Evolutionary conservation across 2,113 vertebrate species (phyloP).

Genomic region (Anarhynchus alexandrinus): DNA sequence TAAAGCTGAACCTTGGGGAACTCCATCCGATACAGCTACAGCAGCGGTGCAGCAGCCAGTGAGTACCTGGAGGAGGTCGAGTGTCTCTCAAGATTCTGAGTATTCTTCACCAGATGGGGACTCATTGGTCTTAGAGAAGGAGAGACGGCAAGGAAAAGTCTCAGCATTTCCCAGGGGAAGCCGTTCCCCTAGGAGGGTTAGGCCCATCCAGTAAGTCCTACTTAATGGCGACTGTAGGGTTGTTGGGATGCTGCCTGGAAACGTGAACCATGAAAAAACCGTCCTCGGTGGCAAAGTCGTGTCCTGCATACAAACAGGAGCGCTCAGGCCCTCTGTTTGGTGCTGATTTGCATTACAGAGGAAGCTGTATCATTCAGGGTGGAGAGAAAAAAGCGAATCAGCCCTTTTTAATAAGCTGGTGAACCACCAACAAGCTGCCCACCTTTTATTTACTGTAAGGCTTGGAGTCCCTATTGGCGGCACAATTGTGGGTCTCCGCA

Average conservation of each 20-base stretch:
- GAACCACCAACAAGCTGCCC: not conserved
- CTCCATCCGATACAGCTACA: not conserved
- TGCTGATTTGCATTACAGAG: slow-evolving; percentile 17
- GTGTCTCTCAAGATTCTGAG: not conserved
- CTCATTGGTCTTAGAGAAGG: accelerated
- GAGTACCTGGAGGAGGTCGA: not conserved
- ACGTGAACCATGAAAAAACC: not conserved
- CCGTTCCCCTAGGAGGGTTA: not conserved
- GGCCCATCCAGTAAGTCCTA: accelerated
- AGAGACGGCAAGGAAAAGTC: not conserved
- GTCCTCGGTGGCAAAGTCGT: not conserved
- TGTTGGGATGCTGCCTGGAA: not conserved
- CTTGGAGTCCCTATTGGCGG: not conserved
- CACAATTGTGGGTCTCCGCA: not conserved
- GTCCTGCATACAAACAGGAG: not conserved
- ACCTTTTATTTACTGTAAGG: slow-evolving; percentile 3
- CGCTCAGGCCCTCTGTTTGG: not conserved
- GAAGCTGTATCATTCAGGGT: not conserved
- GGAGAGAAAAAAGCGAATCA: not conserved
- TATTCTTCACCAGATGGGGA: not conserved
- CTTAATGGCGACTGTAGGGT: not conserved
- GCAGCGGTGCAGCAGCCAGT: not conserved
- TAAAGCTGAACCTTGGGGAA: not conserved
- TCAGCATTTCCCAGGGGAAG: not conserved
- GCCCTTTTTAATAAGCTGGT: not conserved